Percentiles rank a stretch among this genome's conserved stretches.
Evolutionary conservation across 2,113 vertebrate species (phyloP).

Genomic region (Rhea americana): DNA sequence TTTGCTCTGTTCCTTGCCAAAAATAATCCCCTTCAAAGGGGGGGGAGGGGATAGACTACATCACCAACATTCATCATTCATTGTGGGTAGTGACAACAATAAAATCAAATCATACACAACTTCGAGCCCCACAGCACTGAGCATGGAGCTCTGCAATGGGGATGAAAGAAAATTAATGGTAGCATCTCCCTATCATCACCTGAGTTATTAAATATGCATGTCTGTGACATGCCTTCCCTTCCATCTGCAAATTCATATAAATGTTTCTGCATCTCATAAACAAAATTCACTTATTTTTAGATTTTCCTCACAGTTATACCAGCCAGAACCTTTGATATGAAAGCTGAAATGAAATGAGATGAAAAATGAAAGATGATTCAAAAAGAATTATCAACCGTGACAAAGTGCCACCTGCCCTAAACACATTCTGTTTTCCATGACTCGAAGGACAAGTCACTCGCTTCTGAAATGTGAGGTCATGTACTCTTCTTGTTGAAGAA

Average conservation of each 20-base stretch:
- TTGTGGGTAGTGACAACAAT: neutral
- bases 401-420: neutral
- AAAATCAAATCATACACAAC: neutral
- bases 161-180: neutral
- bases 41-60: neutral
- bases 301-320: neutral
- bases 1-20: neutral
- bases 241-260: conserved; percentile 5
- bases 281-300: conserved; percentile 15
- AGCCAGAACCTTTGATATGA: neutral
- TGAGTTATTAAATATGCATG: neutral
- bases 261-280: neutral
- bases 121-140: neutral
- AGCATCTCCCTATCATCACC: neutral
- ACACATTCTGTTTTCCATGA: neutral
- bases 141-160: neutral
- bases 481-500: neutral
- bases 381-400: neutral
- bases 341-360: neutral
- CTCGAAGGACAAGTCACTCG: neutral
- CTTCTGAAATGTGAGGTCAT: neutral
- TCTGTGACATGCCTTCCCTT: neutral
- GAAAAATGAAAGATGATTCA: conserved; percentile 2
- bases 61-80: neutral
- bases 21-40: neutral